Evolutionary conservation across 2,113 vertebrate species (phyloP).

Genomic region (Isurus oxyrinchus): DNA sequence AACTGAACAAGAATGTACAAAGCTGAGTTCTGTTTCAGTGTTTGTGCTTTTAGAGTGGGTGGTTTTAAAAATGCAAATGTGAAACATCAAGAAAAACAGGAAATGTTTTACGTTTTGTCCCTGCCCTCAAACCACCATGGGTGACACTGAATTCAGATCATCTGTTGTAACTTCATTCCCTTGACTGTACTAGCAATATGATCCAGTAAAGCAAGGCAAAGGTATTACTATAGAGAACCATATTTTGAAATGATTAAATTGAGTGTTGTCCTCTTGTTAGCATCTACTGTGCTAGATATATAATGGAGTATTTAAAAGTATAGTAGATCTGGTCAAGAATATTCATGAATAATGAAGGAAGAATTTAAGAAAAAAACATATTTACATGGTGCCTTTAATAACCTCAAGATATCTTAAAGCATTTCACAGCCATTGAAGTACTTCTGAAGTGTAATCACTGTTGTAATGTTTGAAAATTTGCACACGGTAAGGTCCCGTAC

Average conservation of each 20-base stretch:
- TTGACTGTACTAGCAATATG: not conserved
- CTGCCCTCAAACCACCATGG: not conserved
- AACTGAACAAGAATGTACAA: not conserved
- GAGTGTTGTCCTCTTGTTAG: not conserved
- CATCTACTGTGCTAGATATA: not conserved
- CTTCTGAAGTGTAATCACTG: not conserved
- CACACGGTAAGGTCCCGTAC: not conserved
- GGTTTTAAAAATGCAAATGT: conserved; percentile 3
- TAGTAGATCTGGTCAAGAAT: not conserved
- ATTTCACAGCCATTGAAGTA: not conserved
- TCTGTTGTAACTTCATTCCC: not conserved
- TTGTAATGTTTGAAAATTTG: not conserved
- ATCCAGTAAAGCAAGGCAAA: not conserved
- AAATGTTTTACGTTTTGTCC: not conserved
- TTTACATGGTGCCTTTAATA: not conserved
- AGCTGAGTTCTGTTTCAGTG: not conserved
- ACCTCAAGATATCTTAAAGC: not conserved
- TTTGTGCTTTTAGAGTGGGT: not conserved
- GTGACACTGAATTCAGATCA: not conserved
- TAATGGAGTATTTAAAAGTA: not conserved
- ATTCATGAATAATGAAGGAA: not conserved
- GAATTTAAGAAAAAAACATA: not conserved
- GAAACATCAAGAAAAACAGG: conserved; percentile 12
- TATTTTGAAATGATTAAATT: not conserved
- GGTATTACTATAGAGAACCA: not conserved